Conservation (phyloP, 2,797 vertebrate genomes). For the Sandelia bainsii region DNA sequence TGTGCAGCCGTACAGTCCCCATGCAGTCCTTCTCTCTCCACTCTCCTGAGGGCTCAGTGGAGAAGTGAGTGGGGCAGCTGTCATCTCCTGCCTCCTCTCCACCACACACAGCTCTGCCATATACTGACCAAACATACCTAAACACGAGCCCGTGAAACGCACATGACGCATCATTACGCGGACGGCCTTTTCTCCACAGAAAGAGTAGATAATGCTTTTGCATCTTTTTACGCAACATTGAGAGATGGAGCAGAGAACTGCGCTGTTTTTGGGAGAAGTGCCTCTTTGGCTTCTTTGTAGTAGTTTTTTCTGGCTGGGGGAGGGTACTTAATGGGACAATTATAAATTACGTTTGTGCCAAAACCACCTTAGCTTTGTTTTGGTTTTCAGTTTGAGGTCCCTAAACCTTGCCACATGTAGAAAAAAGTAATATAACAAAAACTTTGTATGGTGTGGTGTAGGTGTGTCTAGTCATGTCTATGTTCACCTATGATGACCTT, state of each 20-base stretch:
- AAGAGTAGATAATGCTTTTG: neutral
- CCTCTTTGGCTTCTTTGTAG: constrained; percentile 18
- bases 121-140: constrained; percentile 55
- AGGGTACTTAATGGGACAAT: constrained; percentile 24
- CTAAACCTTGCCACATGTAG: neutral
- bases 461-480: neutral
- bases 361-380: neutral
- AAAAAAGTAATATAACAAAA: neutral
- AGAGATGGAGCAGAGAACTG: neutral
- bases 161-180: constrained; percentile 49
- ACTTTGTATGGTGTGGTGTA: neutral
- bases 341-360: constrained; percentile 2
- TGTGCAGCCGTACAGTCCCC: constrained; percentile 42
- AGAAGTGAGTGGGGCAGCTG: constrained; percentile 66
- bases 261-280: constrained; percentile 16
- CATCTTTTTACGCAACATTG: constrained; percentile 21
- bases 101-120: constrained; percentile 59
- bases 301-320: constrained; percentile 39
- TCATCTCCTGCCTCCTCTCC: constrained; percentile 63
- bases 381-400: neutral
- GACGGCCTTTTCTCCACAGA: neutral
- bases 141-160: constrained; percentile 28
- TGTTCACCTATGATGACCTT: neutral
- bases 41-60: constrained; percentile 59
- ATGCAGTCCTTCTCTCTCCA: constrained; percentile 47